phyloP scores from a whole-genome alignment of 1,140 invertebrate species.

The Philopotamus ludificatus region DNA sequence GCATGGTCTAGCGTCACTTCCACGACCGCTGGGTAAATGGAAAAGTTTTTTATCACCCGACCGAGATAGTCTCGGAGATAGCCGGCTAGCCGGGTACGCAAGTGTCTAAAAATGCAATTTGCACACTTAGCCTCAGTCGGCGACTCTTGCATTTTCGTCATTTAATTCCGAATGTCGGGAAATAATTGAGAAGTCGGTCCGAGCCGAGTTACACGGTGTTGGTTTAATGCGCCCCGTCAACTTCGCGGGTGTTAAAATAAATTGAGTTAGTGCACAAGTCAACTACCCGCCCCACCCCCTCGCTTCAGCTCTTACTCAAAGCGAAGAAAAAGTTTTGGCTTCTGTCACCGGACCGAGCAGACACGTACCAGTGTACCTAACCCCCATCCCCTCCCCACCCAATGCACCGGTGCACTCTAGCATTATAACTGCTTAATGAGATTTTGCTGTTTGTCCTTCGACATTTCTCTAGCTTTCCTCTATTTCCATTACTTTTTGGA shows the following conservation, averaged over 20 bases:
- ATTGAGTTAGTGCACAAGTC: conserved; percentile 29
- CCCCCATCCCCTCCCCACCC: no score
- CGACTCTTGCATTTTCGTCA: conserved; percentile 22
- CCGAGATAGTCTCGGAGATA: no score
- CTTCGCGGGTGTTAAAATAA: conserved; percentile 30
- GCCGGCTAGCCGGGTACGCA: no score
- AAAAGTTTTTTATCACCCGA: no score
- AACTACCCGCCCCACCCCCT: conserved; percentile 1
- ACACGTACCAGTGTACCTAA: no score
- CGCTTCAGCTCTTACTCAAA: conserved; percentile 5
- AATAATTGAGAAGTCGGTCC: conserved; percentile 21
- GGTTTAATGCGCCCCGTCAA: conserved; percentile 26
- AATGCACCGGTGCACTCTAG: not conserved
- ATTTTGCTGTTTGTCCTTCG: no score
- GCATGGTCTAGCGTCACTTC: no score
- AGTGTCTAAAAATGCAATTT: conserved; percentile 36
- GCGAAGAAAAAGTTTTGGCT: conserved; percentile 22
- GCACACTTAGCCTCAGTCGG: conserved; percentile 4
- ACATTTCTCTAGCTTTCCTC: no score
- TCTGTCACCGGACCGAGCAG: conserved; percentile 8
- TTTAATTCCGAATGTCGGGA: conserved; percentile 18
- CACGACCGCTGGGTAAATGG: no score
- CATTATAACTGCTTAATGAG: conserved; percentile 10
- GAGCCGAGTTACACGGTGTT: conserved; percentile 7
- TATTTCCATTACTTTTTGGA: no score